Conservation (phyloP, 2,888 invertebrate species). For the Drosophila algonquin region DNA sequence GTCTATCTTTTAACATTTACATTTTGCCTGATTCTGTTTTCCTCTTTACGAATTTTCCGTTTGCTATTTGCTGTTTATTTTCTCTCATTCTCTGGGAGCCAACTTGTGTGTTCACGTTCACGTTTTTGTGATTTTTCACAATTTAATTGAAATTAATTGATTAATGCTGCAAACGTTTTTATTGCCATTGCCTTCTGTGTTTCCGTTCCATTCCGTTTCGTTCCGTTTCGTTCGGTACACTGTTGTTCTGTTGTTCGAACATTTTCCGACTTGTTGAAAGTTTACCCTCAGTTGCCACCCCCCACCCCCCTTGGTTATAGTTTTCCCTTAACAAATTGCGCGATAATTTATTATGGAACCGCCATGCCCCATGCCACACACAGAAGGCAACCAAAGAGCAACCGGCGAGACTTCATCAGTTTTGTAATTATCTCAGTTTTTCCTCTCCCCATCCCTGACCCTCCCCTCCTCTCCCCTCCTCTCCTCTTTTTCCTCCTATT, state of each 20-base stretch:
- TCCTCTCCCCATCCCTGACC: no score
- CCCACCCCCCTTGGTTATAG: slow-evolving; percentile 24
- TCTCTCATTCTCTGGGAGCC: slow-evolving; percentile 13
- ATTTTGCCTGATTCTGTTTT: background rate
- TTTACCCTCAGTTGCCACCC: slow-evolving; percentile 21
- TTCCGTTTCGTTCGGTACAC: slow-evolving; percentile 2
- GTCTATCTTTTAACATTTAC: background rate
- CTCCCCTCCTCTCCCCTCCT: background rate
- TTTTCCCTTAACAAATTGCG: slow-evolving; percentile 51
- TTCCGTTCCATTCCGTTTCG: slow-evolving; percentile 23
- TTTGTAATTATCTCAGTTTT: slow-evolving; percentile 41
- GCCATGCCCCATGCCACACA: slow-evolving; percentile 5
- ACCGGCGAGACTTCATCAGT: slow-evolving; percentile 20
- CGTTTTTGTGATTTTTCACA: slow-evolving; percentile 70
- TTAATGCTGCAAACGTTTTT: slow-evolving; percentile 58
- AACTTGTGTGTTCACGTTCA: no score
- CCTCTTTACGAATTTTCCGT: background rate
- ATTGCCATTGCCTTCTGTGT: slow-evolving; percentile 48
- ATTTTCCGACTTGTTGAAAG: slow-evolving; percentile 51
- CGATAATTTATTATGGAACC: slow-evolving; percentile 54
- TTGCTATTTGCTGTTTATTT: slow-evolving; percentile 2
- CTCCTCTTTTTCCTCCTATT: background rate
- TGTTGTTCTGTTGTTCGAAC: slow-evolving; percentile 26
- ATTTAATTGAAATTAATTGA: slow-evolving; percentile 69
- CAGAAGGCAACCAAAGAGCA: slow-evolving; percentile 10